These are phyloP conservation scores for Luperina testacea DNA, from an alignment of 2,888 invertebrate species.

Conservation along the genomic window DNA sequence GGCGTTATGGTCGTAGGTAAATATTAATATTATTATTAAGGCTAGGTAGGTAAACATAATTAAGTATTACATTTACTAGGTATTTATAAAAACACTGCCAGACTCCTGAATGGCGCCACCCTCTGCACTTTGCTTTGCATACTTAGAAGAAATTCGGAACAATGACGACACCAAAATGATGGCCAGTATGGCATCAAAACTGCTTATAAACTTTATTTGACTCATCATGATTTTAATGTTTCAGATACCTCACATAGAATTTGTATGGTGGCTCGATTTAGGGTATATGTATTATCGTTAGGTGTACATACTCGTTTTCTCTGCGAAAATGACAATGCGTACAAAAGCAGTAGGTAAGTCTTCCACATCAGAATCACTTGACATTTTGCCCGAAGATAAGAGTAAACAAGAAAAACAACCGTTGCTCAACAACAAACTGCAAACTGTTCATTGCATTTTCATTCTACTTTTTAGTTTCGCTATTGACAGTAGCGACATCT, in stretches of 20 bases:
- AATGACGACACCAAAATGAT: neutral
- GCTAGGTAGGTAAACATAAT: neutral
- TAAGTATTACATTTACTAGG: neutral
- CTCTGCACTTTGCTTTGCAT: neutral
- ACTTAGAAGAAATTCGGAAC: neutral
- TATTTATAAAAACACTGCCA: neutral
- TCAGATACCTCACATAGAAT: neutral
- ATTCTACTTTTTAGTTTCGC: neutral
- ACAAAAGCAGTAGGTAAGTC: constrained; percentile 7
- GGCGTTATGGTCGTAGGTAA: neutral
- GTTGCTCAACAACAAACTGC: neutral
- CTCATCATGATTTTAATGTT: neutral
- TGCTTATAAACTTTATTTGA: neutral
- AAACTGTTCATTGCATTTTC: neutral
- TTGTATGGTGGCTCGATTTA: neutral
- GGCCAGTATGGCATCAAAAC: neutral
- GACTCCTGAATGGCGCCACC: neutral
- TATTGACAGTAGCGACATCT: neutral
- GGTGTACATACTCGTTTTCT: neutral
- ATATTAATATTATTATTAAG: neutral
- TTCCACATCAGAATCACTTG: constrained; percentile 15
- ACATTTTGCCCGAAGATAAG: constrained; percentile 3
- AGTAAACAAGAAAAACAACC: neutral
- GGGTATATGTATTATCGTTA: neutral
- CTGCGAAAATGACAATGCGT: constrained; percentile 1